Evolutionary conservation across 1,140 invertebrate genomes (phyloP).

Genomic region (Saccostrea echinata): DNA sequence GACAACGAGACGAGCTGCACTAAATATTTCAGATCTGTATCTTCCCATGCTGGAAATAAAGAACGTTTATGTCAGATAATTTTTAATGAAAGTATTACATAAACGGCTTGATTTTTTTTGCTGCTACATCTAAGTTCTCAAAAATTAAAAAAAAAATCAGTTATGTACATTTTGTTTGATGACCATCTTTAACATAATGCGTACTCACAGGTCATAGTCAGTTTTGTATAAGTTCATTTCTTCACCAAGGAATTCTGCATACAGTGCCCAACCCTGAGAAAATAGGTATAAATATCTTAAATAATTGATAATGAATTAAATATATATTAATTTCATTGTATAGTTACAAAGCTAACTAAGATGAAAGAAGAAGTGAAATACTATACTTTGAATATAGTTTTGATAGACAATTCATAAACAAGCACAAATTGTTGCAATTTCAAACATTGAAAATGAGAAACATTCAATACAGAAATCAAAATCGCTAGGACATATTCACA

Average conservation of each 20-base stretch:
- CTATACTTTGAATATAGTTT: not conserved
- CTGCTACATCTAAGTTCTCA: not conserved
- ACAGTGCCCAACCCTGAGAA: slow-evolving; percentile 79
- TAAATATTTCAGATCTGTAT: slow-evolving; percentile 76
- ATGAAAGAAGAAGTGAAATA: not conserved
- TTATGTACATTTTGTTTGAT: too few relatives aligned
- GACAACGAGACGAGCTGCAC: slow-evolving; percentile 79
- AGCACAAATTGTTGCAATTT: too few relatives aligned
- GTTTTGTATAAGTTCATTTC: slow-evolving; percentile 71
- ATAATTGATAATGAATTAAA: not conserved
- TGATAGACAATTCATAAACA: not conserved
- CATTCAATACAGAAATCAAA: too few relatives aligned
- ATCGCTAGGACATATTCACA: too few relatives aligned
- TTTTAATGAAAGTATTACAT: not conserved
- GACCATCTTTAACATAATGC: too few relatives aligned
- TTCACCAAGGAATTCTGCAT: slow-evolving; percentile 79
- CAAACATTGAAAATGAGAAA: too few relatives aligned
- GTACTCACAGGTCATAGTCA: slow-evolving; percentile 64
- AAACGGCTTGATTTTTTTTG: not conserved
- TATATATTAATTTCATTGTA: too few relatives aligned
- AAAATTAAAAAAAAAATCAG: too few relatives aligned
- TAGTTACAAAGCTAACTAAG: too few relatives aligned
- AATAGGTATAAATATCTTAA: not conserved
- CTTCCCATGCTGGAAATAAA: slow-evolving; percentile 73
- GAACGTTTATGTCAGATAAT: not conserved